Conservation (phyloP, 2,797 vertebrate genomes). For the Florisuga fusca region DNA sequence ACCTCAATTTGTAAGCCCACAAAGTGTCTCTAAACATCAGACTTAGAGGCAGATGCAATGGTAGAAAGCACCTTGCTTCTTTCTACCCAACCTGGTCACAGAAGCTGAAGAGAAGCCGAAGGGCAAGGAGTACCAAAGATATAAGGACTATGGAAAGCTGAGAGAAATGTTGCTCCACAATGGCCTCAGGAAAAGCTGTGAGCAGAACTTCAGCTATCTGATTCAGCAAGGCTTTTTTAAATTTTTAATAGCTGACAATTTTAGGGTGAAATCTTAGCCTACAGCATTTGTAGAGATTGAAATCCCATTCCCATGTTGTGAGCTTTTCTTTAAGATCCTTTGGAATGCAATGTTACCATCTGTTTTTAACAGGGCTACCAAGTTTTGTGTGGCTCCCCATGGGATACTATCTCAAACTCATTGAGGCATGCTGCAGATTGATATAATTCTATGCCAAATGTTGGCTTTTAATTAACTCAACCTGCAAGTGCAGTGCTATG, state of each 20-base stretch:
- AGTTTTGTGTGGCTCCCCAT: not conserved
- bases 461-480: constrained; percentile 21
- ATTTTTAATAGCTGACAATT: not conserved
- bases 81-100: not conserved
- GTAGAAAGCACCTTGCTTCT: not conserved
- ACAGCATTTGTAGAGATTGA: not conserved
- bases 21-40: not conserved
- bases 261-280: not conserved
- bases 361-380: constrained; percentile 9
- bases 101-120: not conserved
- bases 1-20: not conserved
- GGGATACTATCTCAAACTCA: not conserved
- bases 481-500: not conserved
- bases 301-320: not conserved
- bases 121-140: not conserved
- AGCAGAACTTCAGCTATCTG: not conserved
- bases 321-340: constrained; percentile 19
- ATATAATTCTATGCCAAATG: not conserved
- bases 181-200: not conserved
- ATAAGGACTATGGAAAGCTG: not conserved
- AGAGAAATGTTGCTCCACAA: not conserved
- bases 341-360: constrained; percentile 25
- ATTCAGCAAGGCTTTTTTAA: not conserved
- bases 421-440: not conserved
- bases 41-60: not conserved